Percentiles rank a stretch among this genome's conserved stretches.
phyloP scores from a whole-genome alignment of 92 coral and sea anemone genomes.

The Parazoanthus atlanticus region DNA sequence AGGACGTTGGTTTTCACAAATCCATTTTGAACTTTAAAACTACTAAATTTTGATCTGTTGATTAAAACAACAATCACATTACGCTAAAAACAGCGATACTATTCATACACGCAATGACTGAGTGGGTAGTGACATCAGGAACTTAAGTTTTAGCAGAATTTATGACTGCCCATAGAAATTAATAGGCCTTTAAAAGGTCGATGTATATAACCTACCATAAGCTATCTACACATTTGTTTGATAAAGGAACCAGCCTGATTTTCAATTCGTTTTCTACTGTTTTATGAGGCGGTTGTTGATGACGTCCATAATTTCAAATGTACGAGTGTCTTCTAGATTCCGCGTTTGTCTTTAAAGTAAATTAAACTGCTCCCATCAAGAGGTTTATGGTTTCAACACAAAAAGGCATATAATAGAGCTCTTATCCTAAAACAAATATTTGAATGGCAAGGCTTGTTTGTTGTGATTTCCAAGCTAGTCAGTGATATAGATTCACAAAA shows the following conservation, averaged over 20 bases:
- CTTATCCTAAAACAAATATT: not conserved
- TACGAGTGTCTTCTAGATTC: not conserved
- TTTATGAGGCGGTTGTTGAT: not conserved
- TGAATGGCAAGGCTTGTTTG: not conserved
- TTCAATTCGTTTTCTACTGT: not conserved
- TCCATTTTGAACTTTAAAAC: not conserved
- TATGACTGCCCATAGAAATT: too few species aligned
- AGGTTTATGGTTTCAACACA: not conserved
- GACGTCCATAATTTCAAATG: not conserved
- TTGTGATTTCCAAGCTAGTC: not conserved
- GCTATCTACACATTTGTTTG: not conserved
- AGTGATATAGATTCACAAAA: not conserved
- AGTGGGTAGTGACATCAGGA: not conserved
- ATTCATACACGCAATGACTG: not conserved
- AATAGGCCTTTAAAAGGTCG: not conserved
- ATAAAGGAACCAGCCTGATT: not conserved
- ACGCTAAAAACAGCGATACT: not conserved
- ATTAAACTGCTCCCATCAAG: not conserved
- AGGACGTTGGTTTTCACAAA: not conserved
- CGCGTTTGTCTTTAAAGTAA: not conserved
- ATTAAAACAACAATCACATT: not conserved
- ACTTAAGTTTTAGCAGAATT: not conserved
- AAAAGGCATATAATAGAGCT: not conserved
- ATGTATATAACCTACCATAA: not conserved
- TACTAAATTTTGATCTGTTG: not conserved